phyloP scores from a whole-genome alignment of 2,113 vertebrate genomes.

The Camelus dromedarius region DNA sequence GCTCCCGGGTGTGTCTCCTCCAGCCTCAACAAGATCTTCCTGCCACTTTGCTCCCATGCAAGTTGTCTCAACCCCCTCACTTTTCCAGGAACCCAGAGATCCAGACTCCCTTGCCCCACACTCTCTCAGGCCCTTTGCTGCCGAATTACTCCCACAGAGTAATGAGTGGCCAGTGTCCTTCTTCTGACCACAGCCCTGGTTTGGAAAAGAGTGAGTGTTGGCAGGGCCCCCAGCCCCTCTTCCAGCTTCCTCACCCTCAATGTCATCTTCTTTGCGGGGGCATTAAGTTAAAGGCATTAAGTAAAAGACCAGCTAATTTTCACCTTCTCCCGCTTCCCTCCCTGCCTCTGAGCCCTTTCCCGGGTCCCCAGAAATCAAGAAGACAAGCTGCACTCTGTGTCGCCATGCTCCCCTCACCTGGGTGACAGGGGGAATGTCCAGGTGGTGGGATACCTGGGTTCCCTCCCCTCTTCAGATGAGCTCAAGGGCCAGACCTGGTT shows the following conservation, averaged over 20 bases:
- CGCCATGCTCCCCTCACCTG: background rate
- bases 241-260: background rate
- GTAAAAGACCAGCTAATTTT: background rate
- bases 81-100: background rate
- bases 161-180: background rate
- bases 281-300: background rate
- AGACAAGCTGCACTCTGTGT: slow-evolving; percentile 50
- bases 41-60: background rate
- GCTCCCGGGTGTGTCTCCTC: background rate
- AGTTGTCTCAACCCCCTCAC: background rate
- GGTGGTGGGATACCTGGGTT: background rate
- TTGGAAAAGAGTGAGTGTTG: background rate
- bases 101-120: no score
- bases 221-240: background rate
- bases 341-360: slow-evolving; percentile 49
- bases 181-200: background rate
- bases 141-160: background rate
- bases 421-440: background rate
- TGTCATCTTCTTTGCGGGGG: background rate
- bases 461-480: background rate
- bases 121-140: background rate
- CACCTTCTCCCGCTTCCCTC: background rate
- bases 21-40: background rate
- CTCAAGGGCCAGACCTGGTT: background rate
- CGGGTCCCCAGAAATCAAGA: slow-evolving; percentile 19